Percentiles rank a stretch among this genome's conserved stretches.
Evolutionary conservation across 2,113 vertebrate genomes (phyloP).

Genomic region (Gallinago media): DNA sequence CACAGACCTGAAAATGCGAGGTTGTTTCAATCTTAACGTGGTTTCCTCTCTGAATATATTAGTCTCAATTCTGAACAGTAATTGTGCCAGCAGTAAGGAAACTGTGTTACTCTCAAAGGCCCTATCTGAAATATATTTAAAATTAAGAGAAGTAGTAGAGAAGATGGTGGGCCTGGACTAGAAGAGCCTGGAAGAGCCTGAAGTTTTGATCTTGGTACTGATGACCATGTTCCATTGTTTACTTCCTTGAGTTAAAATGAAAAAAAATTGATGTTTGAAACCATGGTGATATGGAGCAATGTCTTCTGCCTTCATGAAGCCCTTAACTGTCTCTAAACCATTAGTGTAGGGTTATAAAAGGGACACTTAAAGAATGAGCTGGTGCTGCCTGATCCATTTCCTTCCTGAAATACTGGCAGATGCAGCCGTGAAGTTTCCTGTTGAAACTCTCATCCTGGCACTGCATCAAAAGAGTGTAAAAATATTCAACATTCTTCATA

Average conservation of each 20-base stretch:
- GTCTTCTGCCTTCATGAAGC: neutral
- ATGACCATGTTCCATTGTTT: neutral
- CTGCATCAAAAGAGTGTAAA: neutral
- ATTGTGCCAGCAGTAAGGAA: slow-evolving; percentile 13
- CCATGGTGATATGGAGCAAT: neutral
- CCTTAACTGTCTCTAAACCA: neutral
- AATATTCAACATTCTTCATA: slow-evolving; percentile 34
- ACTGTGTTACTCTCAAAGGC: neutral
- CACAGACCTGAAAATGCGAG: slow-evolving; percentile 1
- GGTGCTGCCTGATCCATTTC: neutral
- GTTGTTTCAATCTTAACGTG: neutral
- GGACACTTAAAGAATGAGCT: neutral
- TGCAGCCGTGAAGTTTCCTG: neutral
- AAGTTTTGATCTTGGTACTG: neutral
- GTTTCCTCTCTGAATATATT: slow-evolving; percentile 45
- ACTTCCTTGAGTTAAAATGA: neutral
- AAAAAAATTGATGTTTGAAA: neutral
- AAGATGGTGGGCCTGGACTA: neutral
- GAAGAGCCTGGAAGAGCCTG: neutral
- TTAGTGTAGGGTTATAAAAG: neutral
- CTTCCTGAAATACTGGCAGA: neutral
- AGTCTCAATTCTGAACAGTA: neutral
- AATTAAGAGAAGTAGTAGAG: neutral
- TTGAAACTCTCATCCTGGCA: neutral
- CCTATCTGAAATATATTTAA: neutral